These are phyloP conservation scores for Xanthostigma xanthostigma DNA, from an alignment of 2,888 invertebrate species.

Conservation along the genomic window DNA sequence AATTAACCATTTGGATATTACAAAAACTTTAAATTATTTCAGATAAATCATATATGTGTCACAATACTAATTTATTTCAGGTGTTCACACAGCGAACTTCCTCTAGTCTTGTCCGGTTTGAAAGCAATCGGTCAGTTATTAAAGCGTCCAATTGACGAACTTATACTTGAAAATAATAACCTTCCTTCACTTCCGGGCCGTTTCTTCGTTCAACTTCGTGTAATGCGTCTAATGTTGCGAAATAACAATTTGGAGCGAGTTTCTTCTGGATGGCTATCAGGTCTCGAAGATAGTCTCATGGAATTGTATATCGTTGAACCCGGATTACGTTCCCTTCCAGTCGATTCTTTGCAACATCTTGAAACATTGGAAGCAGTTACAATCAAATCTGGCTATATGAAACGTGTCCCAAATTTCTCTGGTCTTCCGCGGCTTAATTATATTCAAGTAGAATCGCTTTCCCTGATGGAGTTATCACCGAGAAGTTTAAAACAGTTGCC, in stretches of 20 bases:
- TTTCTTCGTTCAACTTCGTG: slow-evolving; percentile 59
- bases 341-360: slow-evolving; percentile 60
- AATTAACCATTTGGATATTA: no score
- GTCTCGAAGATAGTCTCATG: slow-evolving; percentile 58
- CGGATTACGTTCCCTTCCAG: slow-evolving; percentile 59
- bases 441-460: slow-evolving; percentile 54
- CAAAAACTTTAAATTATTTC: no score
- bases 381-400: slow-evolving; percentile 60
- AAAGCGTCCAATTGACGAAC: slow-evolving; percentile 61
- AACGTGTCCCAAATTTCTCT: slow-evolving; percentile 57
- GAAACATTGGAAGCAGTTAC: slow-evolving; percentile 70
- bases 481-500: slow-evolving; percentile 56
- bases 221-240: slow-evolving; percentile 65
- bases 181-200: slow-evolving; percentile 73
- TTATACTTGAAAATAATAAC: slow-evolving; percentile 78
- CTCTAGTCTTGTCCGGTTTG: slow-evolving; percentile 58
- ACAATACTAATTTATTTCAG: slow-evolving; percentile 31
- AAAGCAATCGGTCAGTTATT: slow-evolving; percentile 51
- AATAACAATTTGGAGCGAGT: slow-evolving; percentile 71
- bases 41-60: neutral
- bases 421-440: slow-evolving; percentile 57
- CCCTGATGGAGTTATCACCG: slow-evolving; percentile 47
- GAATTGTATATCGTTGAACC: slow-evolving; percentile 79
- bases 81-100: slow-evolving; percentile 84
- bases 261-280: slow-evolving; percentile 60